Conservation (phyloP, 2,888 invertebrate species). For the Autographa pulchrina region DNA sequence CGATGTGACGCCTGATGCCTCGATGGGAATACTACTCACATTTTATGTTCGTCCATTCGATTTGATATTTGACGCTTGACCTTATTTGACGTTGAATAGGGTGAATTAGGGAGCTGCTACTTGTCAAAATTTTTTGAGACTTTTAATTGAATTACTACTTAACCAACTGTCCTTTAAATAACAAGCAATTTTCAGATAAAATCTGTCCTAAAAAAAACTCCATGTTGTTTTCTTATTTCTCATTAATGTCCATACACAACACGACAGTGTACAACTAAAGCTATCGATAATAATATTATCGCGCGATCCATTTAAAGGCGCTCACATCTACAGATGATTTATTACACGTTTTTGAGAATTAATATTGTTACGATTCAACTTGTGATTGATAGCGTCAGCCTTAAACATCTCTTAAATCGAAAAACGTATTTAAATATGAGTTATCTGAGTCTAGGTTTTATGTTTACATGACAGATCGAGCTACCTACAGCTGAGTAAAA, state of each 20-base stretch:
- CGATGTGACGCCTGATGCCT: constrained; percentile 42
- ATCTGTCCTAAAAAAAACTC: neutral
- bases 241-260: neutral
- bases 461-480: neutral
- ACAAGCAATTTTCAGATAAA: neutral
- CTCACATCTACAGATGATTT: constrained; percentile 40
- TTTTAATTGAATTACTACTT: neutral
- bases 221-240: neutral
- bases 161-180: constrained; percentile 2
- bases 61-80: constrained; percentile 52
- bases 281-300: constrained; percentile 27
- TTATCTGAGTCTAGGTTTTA: constrained; percentile 10
- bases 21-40: constrained; percentile 53
- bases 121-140: constrained; percentile 11
- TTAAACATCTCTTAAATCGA: constrained; percentile 17
- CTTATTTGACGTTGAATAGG: constrained; percentile 34
- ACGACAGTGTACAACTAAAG: constrained; percentile 15
- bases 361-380: constrained; percentile 42
- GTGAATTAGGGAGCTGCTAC: constrained; percentile 30
- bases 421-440: constrained; percentile 19
- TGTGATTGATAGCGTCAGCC: constrained; percentile 45
- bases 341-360: constrained; percentile 42
- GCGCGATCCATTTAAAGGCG: constrained; percentile 24
- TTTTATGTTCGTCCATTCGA: constrained; percentile 56
- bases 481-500: neutral